These are phyloP conservation scores for Vanessa atalanta DNA, from an alignment of 1,140 invertebrate genomes.

Conservation along the genomic window DNA sequence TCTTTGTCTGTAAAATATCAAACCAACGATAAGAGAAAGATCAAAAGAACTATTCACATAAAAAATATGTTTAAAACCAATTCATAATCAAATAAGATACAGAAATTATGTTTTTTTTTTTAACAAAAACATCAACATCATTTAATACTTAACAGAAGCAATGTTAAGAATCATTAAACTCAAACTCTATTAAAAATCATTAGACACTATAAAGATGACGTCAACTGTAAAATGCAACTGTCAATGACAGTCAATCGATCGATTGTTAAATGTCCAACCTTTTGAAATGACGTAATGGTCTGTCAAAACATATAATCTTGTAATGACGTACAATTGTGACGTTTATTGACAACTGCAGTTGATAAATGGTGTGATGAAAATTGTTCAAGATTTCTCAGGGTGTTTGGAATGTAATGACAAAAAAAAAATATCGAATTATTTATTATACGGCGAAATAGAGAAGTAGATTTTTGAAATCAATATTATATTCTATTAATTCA, in stretches of 20 bases:
- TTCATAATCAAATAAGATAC: no score
- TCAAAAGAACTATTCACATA: no score
- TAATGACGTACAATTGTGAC: constrained; percentile 60
- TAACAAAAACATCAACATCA: not conserved
- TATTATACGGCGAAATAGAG: not conserved
- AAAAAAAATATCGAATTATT: not conserved
- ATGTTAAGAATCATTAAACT: constrained; percentile 33
- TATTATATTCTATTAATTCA: no score
- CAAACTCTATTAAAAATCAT: constrained; percentile 54
- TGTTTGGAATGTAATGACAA: not conserved
- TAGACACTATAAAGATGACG: constrained; percentile 61
- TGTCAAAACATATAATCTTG: constrained; percentile 75
- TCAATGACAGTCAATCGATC: constrained; percentile 60
- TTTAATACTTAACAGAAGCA: not conserved
- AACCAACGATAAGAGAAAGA: no score
- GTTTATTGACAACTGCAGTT: constrained; percentile 51
- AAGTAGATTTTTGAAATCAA: not conserved
- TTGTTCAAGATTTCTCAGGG: constrained; percentile 54
- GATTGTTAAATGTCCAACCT: constrained; percentile 56
- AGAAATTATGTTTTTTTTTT: not conserved
- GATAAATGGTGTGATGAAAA: constrained; percentile 69
- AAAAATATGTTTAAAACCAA: no score
- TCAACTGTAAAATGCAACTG: constrained; percentile 68
- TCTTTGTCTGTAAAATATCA: no score
- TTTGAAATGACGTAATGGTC: constrained; percentile 66